Evolutionary conservation across 2,888 invertebrate genomes (phyloP).

Genomic region (Yponomeuta plumbellus): DNA sequence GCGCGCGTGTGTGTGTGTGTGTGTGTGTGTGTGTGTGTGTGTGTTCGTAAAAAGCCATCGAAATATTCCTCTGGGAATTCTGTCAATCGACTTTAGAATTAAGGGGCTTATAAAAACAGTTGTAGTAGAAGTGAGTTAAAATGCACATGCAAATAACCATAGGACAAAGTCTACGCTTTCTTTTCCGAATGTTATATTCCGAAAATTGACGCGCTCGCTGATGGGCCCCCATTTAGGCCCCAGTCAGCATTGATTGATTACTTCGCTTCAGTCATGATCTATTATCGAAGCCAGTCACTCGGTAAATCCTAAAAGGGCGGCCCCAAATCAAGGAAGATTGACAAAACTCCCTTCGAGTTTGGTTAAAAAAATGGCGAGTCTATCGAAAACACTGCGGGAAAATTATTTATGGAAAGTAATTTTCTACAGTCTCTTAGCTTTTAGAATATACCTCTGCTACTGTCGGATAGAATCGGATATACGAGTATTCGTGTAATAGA

Average conservation of each 20-base stretch:
- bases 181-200: slow-evolving; percentile 1
- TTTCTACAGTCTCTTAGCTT: too few species aligned
- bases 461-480: too few species aligned
- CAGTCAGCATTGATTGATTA: slow-evolving; percentile 3
- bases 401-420: neutral
- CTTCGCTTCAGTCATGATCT: slow-evolving; percentile 8
- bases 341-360: slow-evolving; percentile 1
- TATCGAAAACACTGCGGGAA: neutral
- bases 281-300: slow-evolving; percentile 14
- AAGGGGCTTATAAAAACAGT: too few species aligned
- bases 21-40: too few species aligned
- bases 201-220: neutral
- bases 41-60: too few species aligned
- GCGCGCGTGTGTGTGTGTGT: too few species aligned
- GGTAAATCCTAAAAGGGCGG: slow-evolving; percentile 8
- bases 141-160: too few species aligned
- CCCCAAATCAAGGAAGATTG: neutral
- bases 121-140: too few species aligned
- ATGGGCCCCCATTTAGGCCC: neutral
- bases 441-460: too few species aligned
- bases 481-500: too few species aligned
- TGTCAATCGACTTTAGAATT: too few species aligned
- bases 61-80: too few species aligned
- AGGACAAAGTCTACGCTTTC: neutral
- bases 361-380: neutral